phyloP scores from a whole-genome alignment of 2,797 vertebrate species.

The Linurgus olivaceus region DNA sequence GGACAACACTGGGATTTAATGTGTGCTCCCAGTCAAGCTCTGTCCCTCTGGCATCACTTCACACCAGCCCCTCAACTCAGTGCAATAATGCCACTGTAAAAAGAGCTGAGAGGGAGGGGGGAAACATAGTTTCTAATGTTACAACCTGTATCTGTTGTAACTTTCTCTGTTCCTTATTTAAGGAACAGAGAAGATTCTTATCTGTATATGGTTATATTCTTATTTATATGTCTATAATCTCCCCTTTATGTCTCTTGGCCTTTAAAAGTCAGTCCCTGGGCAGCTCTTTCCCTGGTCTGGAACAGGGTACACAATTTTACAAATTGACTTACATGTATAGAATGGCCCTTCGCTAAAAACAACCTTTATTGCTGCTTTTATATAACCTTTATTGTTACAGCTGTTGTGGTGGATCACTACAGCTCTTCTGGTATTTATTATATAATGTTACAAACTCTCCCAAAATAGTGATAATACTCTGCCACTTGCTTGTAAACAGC shows the following conservation, averaged over 20 bases:
- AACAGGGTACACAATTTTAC: background rate
- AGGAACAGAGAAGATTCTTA: background rate
- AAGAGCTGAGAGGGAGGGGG: background rate
- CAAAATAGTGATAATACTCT: background rate
- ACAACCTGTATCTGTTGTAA: background rate
- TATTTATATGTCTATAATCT: background rate
- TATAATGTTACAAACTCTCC: background rate
- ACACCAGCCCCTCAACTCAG: background rate
- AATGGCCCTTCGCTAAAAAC: background rate
- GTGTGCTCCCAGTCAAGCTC: background rate
- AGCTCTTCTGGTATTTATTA: background rate
- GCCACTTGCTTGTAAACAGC: background rate
- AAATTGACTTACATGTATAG: background rate
- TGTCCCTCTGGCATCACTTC: background rate
- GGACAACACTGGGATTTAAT: background rate
- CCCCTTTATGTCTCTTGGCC: background rate
- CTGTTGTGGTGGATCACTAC: background rate
- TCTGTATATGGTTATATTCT: background rate
- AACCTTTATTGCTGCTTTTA: background rate
- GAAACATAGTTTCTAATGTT: background rate
- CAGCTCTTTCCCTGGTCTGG: background rate
- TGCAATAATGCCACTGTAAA: background rate
- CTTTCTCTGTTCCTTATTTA: background rate
- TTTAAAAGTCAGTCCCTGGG: background rate
- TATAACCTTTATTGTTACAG: background rate